Percentiles rank a stretch among this genome's conserved stretches.
phyloP scores from a whole-genome alignment of 2,888 invertebrate species.

The Andricus curvator region DNA sequence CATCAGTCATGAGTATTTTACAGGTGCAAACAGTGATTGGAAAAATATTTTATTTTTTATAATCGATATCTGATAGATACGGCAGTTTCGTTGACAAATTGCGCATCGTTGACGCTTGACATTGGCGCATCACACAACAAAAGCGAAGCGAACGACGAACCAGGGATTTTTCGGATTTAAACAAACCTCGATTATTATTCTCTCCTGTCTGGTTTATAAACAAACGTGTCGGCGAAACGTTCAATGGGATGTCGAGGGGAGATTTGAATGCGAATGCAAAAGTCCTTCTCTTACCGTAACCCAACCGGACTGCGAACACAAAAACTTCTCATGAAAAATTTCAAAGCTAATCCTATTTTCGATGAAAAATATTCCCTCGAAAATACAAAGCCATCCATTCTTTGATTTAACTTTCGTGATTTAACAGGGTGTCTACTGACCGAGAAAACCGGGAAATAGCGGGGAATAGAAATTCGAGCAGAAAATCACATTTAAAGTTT shows the following conservation, averaged over 20 bases:
- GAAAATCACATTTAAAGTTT: too few relatives aligned
- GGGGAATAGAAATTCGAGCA: too few relatives aligned
- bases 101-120: neutral
- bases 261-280: slow-evolving; percentile 39
- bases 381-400: neutral
- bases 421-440: neutral
- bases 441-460: too few relatives aligned
- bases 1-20: slow-evolving; percentile 23
- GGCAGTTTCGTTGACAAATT: slow-evolving; percentile 37
- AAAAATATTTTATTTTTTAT: slow-evolving; percentile 18
- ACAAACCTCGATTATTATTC: slow-evolving; percentile 35
- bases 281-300: slow-evolving; percentile 1
- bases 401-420: neutral
- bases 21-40: slow-evolving; percentile 31
- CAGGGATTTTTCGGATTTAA: slow-evolving; percentile 34
- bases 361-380: slow-evolving; percentile 1
- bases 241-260: slow-evolving; percentile 26
- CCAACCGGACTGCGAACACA: neutral
- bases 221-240: slow-evolving; percentile 30
- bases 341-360: slow-evolving; percentile 24
- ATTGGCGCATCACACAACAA: slow-evolving; percentile 32
- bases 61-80: slow-evolving; percentile 20
- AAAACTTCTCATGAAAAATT: slow-evolving; percentile 29
- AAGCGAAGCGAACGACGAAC: slow-evolving; percentile 28
- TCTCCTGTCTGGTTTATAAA: slow-evolving; percentile 40